Evolutionary conservation across 2,113 vertebrate species (phyloP), one percentile per base, ranked within the genome.

Genomic region (Sturnira hondurensis): DNA sequence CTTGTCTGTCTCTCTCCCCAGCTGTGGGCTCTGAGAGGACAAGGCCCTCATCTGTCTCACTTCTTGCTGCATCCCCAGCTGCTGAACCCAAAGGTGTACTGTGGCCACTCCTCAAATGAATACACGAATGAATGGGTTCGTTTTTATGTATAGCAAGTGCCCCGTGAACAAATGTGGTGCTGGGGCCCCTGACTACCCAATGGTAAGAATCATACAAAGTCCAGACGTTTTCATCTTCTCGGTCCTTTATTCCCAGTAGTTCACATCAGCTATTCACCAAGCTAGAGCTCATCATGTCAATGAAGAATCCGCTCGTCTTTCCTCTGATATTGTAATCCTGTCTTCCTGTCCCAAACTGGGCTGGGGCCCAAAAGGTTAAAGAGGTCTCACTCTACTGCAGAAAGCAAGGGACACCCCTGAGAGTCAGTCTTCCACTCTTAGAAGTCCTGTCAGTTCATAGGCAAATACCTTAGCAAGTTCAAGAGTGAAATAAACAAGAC

Each of bases 231-330:
- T 52, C 22, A 61, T 65, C 89, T 82, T 68, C 65, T 4, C 83
- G 76, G 63, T 58, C 52, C 56, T 97, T 98, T 97, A 97, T 96
- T 97, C 65, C 68, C 17, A 38, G 16, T 4, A 74, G 36, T 41
- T 76, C n/a, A 81, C 12, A n/a, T 63, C 43, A 43, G 56, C 82
- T 54, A 45, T 36, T 77, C 58, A 56, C 33, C 7, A 13, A 89
- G 67, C 50, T 9, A 50, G 73, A 24, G 24, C 24, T n/a, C 33
- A 12, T 22, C 15, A 12, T 0, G 3, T 26, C 68, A 61, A 45
- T 56, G 56, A 45, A 67, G 13, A 56, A n/a, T 65, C 54, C 61
- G 22, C 28, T 70, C 65, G 5, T 67, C 45, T 83, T 67, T 61
- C 73, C 71, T 84, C 52, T 45, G 67, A 36, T n/a, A 73, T 5